These are phyloP conservation scores for Drosophila eohydei DNA, from an alignment of 2,888 invertebrate species.

Conservation along the genomic window DNA sequence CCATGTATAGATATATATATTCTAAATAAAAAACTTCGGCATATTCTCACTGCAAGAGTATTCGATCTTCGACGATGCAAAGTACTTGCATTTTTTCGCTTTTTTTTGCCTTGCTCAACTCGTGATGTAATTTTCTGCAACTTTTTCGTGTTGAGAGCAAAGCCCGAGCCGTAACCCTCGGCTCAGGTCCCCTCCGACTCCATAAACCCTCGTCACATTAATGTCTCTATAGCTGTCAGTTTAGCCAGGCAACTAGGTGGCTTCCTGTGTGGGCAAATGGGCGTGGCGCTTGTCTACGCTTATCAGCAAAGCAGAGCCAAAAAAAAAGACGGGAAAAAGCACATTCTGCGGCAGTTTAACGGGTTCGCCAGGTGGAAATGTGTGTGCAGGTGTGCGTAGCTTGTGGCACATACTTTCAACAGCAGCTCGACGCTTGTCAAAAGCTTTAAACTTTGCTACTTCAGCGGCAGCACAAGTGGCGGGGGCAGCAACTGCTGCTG, in stretches of 20 bases:
- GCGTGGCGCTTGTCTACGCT: slow-evolving; percentile 59
- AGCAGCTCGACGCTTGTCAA: slow-evolving; percentile 60
- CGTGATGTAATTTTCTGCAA: slow-evolving; percentile 69
- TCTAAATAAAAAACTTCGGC: neutral
- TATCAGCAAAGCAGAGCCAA: slow-evolving; percentile 51
- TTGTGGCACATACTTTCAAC: slow-evolving; percentile 58
- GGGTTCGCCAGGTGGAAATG: slow-evolving; percentile 57
- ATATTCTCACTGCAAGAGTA: neutral
- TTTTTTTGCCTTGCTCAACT: slow-evolving; percentile 26
- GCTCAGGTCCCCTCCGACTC: slow-evolving; percentile 3
- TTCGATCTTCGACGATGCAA: neutral
- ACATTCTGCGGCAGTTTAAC: slow-evolving; percentile 71
- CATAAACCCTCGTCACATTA: slow-evolving; percentile 77
- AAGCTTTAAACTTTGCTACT: slow-evolving; percentile 61
- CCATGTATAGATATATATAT: neutral
- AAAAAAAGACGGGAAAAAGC: slow-evolving; percentile 39
- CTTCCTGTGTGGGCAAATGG: slow-evolving; percentile 23
- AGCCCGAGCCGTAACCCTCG: slow-evolving; percentile 13
- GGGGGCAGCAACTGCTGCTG: neutral
- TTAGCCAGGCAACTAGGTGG: slow-evolving; percentile 58
- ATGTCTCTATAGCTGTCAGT: slow-evolving; percentile 80
- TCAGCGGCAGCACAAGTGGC: neutral
- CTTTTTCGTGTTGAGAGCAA: slow-evolving; percentile 51
- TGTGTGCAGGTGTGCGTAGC: slow-evolving; percentile 64
- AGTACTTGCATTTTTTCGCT: neutral